Base-by-base conservation (phyloP, 2,113 vertebrate genomes). In the Notarius lentiginosus region DNA sequence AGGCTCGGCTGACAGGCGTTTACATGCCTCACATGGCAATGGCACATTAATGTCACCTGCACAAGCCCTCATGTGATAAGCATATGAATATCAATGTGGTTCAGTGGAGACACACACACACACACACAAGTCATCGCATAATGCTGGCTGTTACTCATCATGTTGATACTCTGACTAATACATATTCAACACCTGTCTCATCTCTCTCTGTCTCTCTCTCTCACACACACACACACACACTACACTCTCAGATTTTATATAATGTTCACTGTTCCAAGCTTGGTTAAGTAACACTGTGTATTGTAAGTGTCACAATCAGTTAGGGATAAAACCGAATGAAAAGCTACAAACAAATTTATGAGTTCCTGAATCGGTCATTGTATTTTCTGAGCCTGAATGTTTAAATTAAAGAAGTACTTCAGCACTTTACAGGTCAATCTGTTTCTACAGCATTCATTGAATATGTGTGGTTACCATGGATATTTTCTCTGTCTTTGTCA, bases 1-100 rank as follows among this genome's bases (percentile, higher is more conserved):
- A 72, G 88, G 91, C 84, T 82, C 85, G 70, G 30, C 88, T 91
- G 89, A 93, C 93, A 94, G 90, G 90, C 86, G 89, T 91, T 91
- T 91, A 91, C 90, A 91, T 90, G 76, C 90, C 86, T 86, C 76
- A 65, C 72, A 88, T 86, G 83, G 84, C 86, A 80, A 84, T 72
- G 73, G 77, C 83, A 84, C 88, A 88, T 89, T 86, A 88, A 87
- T 70, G 86, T 68, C 89, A 90, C 86, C 90, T 85, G 86, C 88
- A 84, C 84, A 80, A 76, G 76, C 55, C 84, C 66, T 82, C 56
- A 11, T 61, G 14, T 75, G 86, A 90, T 91, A 91, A 91, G 58
- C 87, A 90, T 79, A 89, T 91, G 87, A 88, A 91, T 92, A 92
- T 90, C 88, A 91, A 90, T 92, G 88, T 60, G 60, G 61, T 80